Evolutionary conservation across 1,140 invertebrate species (phyloP).

Genomic region (Drosophila auraria): DNA sequence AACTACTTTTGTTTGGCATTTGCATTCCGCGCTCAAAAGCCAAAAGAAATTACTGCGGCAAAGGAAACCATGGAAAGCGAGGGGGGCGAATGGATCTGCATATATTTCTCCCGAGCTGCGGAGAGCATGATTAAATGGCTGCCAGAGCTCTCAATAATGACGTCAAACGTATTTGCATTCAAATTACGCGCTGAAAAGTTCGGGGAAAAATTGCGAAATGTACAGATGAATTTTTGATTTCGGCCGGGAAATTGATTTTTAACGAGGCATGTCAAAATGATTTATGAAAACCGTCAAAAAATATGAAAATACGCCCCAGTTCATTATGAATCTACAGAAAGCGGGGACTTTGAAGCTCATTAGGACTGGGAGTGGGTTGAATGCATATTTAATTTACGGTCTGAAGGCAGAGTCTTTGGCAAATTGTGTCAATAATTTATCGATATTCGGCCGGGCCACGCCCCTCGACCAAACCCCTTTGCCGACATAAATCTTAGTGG

Average conservation of each 20-base stretch:
- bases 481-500: constrained; percentile 54
- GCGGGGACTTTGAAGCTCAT: constrained; percentile 41
- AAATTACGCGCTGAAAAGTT: constrained; percentile 52
- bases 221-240: constrained; percentile 47
- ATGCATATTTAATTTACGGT: constrained; percentile 47
- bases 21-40: constrained; percentile 60
- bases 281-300: constrained; percentile 11
- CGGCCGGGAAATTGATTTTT: constrained; percentile 54
- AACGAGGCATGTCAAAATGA: constrained; percentile 43
- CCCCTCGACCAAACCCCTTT: constrained; percentile 2
- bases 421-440: constrained; percentile 72
- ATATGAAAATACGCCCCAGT: neutral
- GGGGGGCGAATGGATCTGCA: constrained; percentile 56
- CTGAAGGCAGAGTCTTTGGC: constrained; percentile 12
- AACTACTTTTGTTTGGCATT: constrained; percentile 73
- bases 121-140: constrained; percentile 68
- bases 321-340: constrained; percentile 21
- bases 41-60: constrained; percentile 62
- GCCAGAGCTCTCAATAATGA: constrained; percentile 59
- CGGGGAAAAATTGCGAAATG: constrained; percentile 28
- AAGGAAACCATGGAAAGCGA: constrained; percentile 20
- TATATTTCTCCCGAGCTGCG: constrained; percentile 58
- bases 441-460: constrained; percentile 30
- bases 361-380: constrained; percentile 22
- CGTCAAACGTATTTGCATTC: constrained; percentile 66